Percentiles rank a stretch among this genome's conserved stretches.
Evolutionary conservation across 1,140 invertebrate species (phyloP).

Genomic region (Vollenhovia emeryi): DNA sequence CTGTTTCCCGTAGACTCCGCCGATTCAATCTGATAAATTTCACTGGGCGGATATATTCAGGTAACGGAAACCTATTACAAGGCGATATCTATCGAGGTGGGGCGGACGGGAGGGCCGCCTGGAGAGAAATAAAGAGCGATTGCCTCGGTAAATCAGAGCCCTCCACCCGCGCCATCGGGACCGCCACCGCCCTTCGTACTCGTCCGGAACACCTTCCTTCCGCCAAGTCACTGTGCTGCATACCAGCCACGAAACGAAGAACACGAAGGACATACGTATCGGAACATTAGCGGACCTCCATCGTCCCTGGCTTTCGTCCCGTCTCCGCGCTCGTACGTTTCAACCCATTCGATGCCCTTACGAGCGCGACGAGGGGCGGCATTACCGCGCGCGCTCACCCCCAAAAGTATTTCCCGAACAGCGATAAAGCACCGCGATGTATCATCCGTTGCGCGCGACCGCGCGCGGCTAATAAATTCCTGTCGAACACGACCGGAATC

Average conservation of each 20-base stretch:
- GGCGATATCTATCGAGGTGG: conserved; percentile 84
- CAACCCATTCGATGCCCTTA: conserved; percentile 64
- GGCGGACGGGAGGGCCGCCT: conserved; percentile 83
- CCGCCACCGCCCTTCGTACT: conserved; percentile 53
- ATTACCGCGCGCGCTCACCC: conserved; percentile 62
- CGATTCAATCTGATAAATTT: conserved; percentile 73
- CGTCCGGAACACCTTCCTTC: conserved; percentile 66
- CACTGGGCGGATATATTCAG: conserved; percentile 82
- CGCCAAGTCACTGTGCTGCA: conserved; percentile 67
- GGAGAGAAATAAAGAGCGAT: conserved; percentile 86
- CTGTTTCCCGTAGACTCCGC: not conserved
- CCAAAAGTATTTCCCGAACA: conserved; percentile 71
- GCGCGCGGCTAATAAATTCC: conserved; percentile 69
- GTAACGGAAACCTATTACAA: conserved; percentile 86
- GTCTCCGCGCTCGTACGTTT: conserved; percentile 43
- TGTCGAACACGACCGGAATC: conserved; percentile 71
- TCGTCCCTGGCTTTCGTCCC: conserved; percentile 72
- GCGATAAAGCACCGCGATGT: conserved; percentile 72
- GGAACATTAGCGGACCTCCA: conserved; percentile 81
- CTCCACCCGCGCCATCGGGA: conserved; percentile 63
- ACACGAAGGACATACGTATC: conserved; percentile 83
- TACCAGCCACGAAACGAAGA: conserved; percentile 73
- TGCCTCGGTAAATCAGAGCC: conserved; percentile 85
- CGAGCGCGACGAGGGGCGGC: conserved; percentile 42
- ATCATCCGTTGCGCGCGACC: conserved; percentile 64